Base-by-base conservation (phyloP, 2,888 invertebrate species). In the Galeopsomyia nigrocyanea region DNA sequence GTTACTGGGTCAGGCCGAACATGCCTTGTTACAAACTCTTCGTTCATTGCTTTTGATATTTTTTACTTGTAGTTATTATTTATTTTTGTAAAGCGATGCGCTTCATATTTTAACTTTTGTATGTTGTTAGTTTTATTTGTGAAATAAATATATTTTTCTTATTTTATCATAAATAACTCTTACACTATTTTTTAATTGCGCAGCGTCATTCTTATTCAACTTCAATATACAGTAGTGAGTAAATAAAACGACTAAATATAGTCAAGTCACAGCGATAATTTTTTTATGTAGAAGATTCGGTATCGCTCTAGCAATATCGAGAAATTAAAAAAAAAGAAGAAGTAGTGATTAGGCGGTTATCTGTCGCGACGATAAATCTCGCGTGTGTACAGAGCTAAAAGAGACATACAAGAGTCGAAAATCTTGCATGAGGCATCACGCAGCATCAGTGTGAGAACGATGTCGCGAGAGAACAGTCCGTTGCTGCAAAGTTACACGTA, bases 11-110 rank as follows among this genome's bases (percentile, higher is more conserved):
- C 0, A 62, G 66, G 46, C 76, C 83, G 0, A 49, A 62, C 3
- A 73, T 69, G n/a, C 57, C 73, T 14, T 85, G 85, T 50, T 73
- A 83, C 60, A 81, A 83, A 14, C 77, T 79, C 0, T 80, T 81
- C 14, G 77, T 85, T 3, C 75, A 64, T 3, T 82, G 82, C 22
- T 67, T 68, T 17, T 73, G 61, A 13, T 31, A 14, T 55, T 61
- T 46, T 31, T 60, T 58, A 10, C 9, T 3, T 7, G 17, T 19
- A 6, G 17, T 21, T 46, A 63, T n/a, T 17, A 7, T 9, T 22
- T n/a, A 49, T 49, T 50, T 61, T 61, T 64, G 39, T 39, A 7
- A 39, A 39, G 39, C 1, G 13, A 10, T 39, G 10, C 13, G 13
- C 39, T 39, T 39, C 39, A 39, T 63, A n/a, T 64, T 65, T 57